Percentiles rank a stretch among this genome's conserved stretches.
Evolutionary conservation across 2,888 invertebrate species (phyloP).

Genomic region (Nezara viridula): DNA sequence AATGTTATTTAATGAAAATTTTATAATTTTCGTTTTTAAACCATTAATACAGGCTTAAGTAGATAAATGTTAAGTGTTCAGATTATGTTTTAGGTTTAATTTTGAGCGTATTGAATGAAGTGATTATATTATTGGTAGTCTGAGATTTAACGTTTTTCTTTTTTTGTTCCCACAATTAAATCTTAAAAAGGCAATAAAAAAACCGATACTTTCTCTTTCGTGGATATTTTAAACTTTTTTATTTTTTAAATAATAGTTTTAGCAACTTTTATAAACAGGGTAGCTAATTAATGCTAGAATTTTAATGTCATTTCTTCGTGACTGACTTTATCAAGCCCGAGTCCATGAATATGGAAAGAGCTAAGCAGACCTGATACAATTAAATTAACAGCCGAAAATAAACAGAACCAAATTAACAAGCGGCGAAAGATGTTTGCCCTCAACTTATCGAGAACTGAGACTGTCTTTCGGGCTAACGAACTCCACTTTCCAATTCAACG

Average conservation of each 20-base stretch:
- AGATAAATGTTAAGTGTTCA: too few relatives aligned
- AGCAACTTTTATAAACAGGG: not conserved
- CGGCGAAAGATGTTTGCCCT: not conserved
- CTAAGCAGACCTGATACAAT: not conserved
- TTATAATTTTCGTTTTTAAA: too few relatives aligned
- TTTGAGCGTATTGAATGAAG: too few relatives aligned
- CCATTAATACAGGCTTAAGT: too few relatives aligned
- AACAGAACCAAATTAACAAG: constrained; percentile 2
- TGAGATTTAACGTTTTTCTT: too few relatives aligned
- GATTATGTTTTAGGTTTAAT: too few relatives aligned
- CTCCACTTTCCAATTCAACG: not conserved
- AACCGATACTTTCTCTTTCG: too few relatives aligned
- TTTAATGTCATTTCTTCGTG: not conserved
- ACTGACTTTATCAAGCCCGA: not conserved
- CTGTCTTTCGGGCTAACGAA: not conserved
- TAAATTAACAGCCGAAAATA: constrained; percentile 29
- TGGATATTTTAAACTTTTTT: not conserved
- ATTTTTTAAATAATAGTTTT: not conserved
- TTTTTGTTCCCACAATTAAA: too few relatives aligned
- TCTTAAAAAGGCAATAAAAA: too few relatives aligned
- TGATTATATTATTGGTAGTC: too few relatives aligned
- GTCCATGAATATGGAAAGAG: constrained; percentile 8
- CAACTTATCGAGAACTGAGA: constrained; percentile 17
- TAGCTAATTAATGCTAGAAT: constrained; percentile 13
- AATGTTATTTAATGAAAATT: too few relatives aligned